A percentile compares a stretch with the other conserved stretches of the same genome.
These are phyloP conservation scores for Coremacera marginata DNA, from an alignment of 2,888 invertebrate genomes.

Conservation along the genomic window DNA sequence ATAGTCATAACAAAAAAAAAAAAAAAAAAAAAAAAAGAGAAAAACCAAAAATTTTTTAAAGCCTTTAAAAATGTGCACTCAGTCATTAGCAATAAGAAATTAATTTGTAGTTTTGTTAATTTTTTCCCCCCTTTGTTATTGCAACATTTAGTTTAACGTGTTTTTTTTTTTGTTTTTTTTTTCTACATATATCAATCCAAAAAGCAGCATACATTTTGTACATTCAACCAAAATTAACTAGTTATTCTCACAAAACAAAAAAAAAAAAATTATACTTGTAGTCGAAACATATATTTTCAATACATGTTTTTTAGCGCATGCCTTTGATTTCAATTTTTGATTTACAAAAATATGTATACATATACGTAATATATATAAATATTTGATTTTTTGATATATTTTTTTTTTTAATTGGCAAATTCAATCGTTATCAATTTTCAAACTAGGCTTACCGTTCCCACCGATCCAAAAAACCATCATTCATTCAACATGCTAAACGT, in stretches of 20 bases:
- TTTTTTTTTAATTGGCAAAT: conserved; percentile 7
- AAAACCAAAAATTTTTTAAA: too few relatives aligned
- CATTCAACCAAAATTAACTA: background rate
- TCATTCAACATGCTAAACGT: background rate
- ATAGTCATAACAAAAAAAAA: background rate
- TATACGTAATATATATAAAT: background rate
- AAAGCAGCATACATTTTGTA: too few relatives aligned
- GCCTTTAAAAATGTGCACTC: conserved; percentile 12
- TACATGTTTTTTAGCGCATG: conserved; percentile 9
- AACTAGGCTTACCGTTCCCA: background rate
- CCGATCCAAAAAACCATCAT: background rate
- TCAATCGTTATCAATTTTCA: background rate
- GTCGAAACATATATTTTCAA: background rate
- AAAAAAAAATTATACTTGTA: background rate
- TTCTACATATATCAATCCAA: background rate
- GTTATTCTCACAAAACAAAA: background rate
- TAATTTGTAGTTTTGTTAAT: conserved; percentile 17
- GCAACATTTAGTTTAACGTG: conserved; percentile 14
- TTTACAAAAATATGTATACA: background rate
- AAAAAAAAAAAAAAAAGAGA: background rate
- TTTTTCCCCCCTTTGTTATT: background rate
- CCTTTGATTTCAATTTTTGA: background rate
- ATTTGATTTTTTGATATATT: background rate
- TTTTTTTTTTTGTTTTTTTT: background rate
- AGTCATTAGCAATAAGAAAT: conserved; percentile 17